Evolutionary conservation across 2,888 invertebrate species (phyloP).

Genomic region (Griposia aprilina): DNA sequence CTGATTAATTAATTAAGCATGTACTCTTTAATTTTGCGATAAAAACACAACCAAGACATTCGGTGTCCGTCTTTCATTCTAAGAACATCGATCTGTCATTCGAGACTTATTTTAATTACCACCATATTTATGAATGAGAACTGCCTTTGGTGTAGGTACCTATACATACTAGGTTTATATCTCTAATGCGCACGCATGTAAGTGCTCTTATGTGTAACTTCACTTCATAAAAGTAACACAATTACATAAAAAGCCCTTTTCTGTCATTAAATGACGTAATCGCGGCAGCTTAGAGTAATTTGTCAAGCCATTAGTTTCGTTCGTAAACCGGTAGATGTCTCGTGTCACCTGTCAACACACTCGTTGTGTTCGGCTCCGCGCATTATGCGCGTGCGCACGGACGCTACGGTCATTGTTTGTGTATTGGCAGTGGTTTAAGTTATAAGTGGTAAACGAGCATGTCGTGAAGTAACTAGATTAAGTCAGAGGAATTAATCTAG

Average conservation of each 20-base stretch:
- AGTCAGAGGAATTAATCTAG: too few species aligned
- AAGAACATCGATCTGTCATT: neutral
- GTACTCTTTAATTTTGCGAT: neutral
- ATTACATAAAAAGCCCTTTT: constrained; percentile 3
- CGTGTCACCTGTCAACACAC: constrained; percentile 69
- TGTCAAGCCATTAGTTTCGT: constrained; percentile 48
- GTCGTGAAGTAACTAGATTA: neutral
- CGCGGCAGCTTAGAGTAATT: constrained; percentile 20
- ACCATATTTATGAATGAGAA: neutral
- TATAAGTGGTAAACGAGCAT: neutral
- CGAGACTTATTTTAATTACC: neutral
- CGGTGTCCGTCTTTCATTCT: neutral
- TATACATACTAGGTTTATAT: too few species aligned
- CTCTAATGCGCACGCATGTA: too few species aligned
- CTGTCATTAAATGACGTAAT: constrained; percentile 26
- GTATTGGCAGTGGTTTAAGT: constrained; percentile 42
- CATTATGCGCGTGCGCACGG: constrained; percentile 68
- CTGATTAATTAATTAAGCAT: neutral
- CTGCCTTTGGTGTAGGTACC: neutral
- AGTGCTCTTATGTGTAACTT: neutral
- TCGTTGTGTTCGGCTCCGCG: constrained; percentile 58
- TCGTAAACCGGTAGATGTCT: constrained; percentile 51
- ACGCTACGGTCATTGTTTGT: constrained; percentile 67
- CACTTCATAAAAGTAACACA: neutral
- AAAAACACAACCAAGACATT: neutral